Conservation (phyloP, 2,113 vertebrate genomes). For the Clarias magur region DNA sequence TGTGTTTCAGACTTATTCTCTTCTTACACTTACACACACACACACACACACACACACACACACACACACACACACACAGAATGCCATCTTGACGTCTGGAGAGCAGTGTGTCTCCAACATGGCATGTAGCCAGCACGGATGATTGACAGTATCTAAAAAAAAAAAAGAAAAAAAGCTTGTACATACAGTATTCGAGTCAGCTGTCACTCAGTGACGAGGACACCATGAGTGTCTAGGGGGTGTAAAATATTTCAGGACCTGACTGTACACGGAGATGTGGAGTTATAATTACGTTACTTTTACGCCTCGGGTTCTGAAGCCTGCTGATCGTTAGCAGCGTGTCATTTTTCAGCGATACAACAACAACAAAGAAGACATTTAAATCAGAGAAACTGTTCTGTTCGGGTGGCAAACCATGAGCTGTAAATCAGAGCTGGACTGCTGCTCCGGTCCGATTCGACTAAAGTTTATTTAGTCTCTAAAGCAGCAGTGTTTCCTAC, state of each 20-base stretch:
- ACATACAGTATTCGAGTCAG: conserved; percentile 14
- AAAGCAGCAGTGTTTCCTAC: too few species aligned
- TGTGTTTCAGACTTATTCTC: background rate
- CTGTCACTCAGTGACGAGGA: background rate
- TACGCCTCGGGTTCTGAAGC: conserved; percentile 14
- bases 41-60: background rate
- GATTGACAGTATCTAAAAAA: conserved; percentile 40
- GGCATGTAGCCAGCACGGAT: conserved; percentile 35
- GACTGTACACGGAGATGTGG: conserved; percentile 2
- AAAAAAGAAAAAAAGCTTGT: conserved; percentile 49
- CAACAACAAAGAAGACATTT: background rate
- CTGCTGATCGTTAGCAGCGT: conserved; percentile 4
- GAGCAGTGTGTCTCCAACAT: conserved; percentile 29
- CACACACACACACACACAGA: background rate
- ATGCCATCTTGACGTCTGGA: conserved; percentile 32
- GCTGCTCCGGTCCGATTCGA: too few species aligned
- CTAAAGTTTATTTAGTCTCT: too few species aligned
- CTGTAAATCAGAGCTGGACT: too few species aligned
- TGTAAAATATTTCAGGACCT: conserved; percentile 1
- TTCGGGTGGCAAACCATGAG: too few species aligned
- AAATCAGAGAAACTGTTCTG: background rate
- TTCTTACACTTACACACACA: background rate
- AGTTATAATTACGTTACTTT: conserved; percentile 37
- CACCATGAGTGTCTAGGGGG: background rate
- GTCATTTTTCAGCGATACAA: background rate